Evolutionary conservation across 92 coral and sea anemone species (phyloP).

Genomic region (Diadumene lineata): DNA sequence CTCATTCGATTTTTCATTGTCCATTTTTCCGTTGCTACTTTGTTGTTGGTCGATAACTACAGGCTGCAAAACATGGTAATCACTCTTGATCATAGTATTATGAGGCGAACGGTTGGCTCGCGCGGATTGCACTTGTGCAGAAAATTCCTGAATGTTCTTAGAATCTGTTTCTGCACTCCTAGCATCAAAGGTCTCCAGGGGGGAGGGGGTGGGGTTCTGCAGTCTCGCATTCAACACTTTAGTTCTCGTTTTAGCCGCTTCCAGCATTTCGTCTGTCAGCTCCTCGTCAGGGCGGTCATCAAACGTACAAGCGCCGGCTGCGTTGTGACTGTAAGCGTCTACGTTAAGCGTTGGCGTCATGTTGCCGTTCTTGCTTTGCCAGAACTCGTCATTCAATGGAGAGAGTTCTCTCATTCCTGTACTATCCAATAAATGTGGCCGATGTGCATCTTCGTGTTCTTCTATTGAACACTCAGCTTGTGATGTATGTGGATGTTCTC

Average conservation of each 20-base stretch:
- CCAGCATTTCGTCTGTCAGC: conserved; percentile 28
- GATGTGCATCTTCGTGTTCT: not conserved
- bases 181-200: conserved; percentile 13
- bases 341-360: not conserved
- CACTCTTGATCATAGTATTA: not conserved
- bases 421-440: conserved; percentile 10
- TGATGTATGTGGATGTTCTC: not conserved
- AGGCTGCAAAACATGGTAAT: not conserved
- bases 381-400: not conserved
- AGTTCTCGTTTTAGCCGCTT: conserved; percentile 30
- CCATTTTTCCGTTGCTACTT: not conserved
- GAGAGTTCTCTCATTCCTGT: not conserved
- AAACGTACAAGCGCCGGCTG: conserved; percentile 12
- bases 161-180: conserved; percentile 8
- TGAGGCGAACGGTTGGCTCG: conserved; percentile 20
- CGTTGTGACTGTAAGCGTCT: conserved; percentile 32
- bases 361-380: not conserved
- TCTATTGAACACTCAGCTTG: not conserved
- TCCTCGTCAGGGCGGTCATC: conserved; percentile 12
- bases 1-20: conserved; percentile 9
- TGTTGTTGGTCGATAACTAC: too few relatives aligned
- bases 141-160: conserved; percentile 6
- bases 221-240: conserved; percentile 12
- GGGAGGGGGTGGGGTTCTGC: conserved; percentile 17
- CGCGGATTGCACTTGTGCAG: conserved; percentile 16